These are phyloP conservation scores for Argyra leucocephala DNA, from an alignment of 2,888 invertebrate species.

Conservation along the genomic window DNA sequence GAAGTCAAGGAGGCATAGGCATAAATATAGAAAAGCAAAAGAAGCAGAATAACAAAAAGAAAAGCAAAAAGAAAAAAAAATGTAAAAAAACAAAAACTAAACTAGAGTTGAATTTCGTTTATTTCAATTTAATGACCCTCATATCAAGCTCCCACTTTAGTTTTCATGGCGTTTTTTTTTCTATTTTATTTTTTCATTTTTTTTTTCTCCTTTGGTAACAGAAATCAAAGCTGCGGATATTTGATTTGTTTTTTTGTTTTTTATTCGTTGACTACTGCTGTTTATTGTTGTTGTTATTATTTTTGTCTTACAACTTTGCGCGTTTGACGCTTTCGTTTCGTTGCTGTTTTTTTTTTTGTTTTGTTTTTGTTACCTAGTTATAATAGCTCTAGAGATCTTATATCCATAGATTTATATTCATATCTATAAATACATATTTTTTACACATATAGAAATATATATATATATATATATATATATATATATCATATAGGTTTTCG, in stretches of 20 bases:
- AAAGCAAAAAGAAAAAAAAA: background rate
- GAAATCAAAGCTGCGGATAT: background rate
- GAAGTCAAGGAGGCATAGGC: conserved; percentile 4
- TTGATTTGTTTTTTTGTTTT: background rate
- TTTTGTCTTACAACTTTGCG: background rate
- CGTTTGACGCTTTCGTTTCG: background rate
- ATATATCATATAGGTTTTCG: too few species aligned
- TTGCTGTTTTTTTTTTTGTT: background rate
- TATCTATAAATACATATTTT: too few species aligned
- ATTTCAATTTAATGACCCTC: conserved; percentile 3
- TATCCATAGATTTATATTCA: too few species aligned
- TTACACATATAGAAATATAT: too few species aligned
- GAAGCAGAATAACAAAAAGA: too few species aligned
- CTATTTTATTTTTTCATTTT: background rate
- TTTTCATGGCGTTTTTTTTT: background rate
- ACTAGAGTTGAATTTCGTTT: background rate
- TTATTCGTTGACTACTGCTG: background rate
- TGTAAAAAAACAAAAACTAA: background rate
- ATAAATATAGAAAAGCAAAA: too few species aligned
- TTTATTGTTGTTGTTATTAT: background rate
- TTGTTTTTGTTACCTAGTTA: background rate
- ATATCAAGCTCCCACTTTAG: conserved; percentile 6
- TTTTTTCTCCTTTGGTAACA: background rate
- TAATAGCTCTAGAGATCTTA: too few species aligned
- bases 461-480: too few species aligned